Conservation (phyloP, 1,140 invertebrate genomes). For the Philopotamus ludificatus region DNA sequence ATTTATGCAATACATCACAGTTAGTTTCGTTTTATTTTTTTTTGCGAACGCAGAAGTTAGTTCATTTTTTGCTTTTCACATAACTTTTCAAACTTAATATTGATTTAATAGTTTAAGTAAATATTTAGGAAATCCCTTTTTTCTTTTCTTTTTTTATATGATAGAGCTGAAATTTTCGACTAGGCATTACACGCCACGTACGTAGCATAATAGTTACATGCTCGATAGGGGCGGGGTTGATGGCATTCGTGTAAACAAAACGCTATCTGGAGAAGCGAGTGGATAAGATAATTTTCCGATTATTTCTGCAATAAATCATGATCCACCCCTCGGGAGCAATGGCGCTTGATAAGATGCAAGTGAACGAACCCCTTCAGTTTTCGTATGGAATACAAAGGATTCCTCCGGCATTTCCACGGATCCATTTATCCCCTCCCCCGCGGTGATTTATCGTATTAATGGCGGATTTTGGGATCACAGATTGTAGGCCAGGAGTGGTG, state of each 20-base stretch:
- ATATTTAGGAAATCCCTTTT: no score
- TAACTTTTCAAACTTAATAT: no score
- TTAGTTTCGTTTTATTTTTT: no score
- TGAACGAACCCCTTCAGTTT: slow-evolving; percentile 13
- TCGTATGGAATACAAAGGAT: slow-evolving; percentile 13
- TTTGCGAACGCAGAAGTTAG: no score
- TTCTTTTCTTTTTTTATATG: no score
- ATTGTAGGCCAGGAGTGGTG: no score
- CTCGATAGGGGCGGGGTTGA: background rate
- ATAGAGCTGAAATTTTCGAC: no score
- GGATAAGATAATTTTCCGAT: slow-evolving; percentile 25
- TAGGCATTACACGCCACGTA: no score
- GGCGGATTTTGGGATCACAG: background rate
- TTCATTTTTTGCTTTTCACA: no score
- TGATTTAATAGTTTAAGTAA: no score
- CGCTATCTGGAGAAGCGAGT: slow-evolving; percentile 6
- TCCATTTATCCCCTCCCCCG: background rate
- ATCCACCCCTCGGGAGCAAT: slow-evolving; percentile 6
- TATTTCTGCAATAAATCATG: slow-evolving; percentile 23
- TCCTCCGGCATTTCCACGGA: background rate
- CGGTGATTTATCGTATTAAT: slow-evolving; percentile 14
- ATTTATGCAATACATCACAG: slow-evolving; percentile 10
- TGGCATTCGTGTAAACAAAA: slow-evolving; percentile 10
- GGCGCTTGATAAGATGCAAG: slow-evolving; percentile 22
- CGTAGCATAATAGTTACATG: no score